phyloP scores from a whole-genome alignment of 92 coral and sea anemone genomes.

The Metridium senile region DNA sequence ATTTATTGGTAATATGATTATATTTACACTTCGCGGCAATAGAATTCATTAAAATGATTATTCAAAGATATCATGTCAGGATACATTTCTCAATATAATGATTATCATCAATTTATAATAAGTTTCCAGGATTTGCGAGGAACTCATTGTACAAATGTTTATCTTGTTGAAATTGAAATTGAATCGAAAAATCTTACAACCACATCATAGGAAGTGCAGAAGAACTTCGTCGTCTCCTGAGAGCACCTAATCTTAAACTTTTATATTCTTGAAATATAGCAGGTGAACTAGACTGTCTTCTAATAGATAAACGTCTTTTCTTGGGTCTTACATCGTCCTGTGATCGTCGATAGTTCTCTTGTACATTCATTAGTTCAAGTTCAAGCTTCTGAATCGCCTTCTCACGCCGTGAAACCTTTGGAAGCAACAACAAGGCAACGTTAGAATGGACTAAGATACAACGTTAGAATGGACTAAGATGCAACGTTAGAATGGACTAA shows the following conservation, averaged over 20 bases:
- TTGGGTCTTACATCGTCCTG: conserved; percentile 86
- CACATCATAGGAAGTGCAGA: background rate
- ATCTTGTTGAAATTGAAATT: background rate
- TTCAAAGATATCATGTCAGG: too few relatives aligned
- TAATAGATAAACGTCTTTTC: background rate
- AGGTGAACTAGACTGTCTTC: conserved; percentile 20
- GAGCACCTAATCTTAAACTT: background rate
- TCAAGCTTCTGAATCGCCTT: conserved; percentile 96
- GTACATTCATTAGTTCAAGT: conserved; percentile 86
- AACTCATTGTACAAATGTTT: too few relatives aligned
- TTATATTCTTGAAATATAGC: conserved; percentile 7
- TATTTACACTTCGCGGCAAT: too few relatives aligned
- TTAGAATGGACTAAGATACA: too few relatives aligned
- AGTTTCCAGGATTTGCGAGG: too few relatives aligned
- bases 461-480: too few relatives aligned
- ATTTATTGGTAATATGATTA: background rate
- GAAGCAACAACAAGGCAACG: background rate
- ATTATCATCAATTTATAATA: too few relatives aligned
- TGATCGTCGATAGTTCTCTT: conserved; percentile 83
- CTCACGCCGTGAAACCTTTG: conserved; percentile 87
- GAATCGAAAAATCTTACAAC: background rate
- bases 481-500: too few relatives aligned
- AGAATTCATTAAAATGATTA: too few relatives aligned
- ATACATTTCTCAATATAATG: too few relatives aligned
- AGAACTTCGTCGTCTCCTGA: background rate